Percentiles rank a stretch among this genome's conserved stretches.
These are phyloP conservation scores for Drosophila anomalipes DNA, from an alignment of 2,888 invertebrate species.

Conservation along the genomic window DNA sequence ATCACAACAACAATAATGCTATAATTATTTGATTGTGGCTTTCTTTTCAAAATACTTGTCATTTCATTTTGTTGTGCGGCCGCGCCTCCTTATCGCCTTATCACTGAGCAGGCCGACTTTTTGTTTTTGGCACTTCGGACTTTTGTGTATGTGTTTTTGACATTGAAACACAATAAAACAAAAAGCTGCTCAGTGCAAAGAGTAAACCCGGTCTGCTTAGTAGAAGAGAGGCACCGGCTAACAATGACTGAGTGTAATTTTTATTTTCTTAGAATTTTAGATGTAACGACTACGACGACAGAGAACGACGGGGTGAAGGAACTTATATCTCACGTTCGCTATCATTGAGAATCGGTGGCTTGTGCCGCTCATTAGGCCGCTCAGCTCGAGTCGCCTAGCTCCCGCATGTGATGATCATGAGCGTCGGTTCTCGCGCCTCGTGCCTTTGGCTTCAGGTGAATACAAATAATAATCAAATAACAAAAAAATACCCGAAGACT, in stretches of 20 bases:
- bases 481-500: constrained; percentile 27
- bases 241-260: constrained; percentile 32
- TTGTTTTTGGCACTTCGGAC: constrained; percentile 43
- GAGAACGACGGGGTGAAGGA: constrained; percentile 45
- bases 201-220: background rate
- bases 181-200: constrained; percentile 3
- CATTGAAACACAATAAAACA: constrained; percentile 50
- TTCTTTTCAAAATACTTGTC: constrained; percentile 4
- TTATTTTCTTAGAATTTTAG: background rate
- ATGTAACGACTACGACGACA: background rate
- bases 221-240: constrained; percentile 14
- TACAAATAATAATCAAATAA: background rate
- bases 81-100: constrained; percentile 66
- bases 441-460: constrained; percentile 40
- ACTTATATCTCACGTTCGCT: constrained; percentile 19
- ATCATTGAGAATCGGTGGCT: constrained; percentile 7
- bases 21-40: constrained; percentile 28
- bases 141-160: constrained; percentile 46
- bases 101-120: constrained; percentile 28
- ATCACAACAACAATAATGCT: constrained; percentile 15
- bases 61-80: constrained; percentile 11
- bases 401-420: constrained; percentile 40
- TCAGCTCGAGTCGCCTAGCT: background rate
- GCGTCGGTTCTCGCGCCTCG: constrained; percentile 10
- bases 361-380: constrained; percentile 41